phyloP scores from a whole-genome alignment of 2,797 vertebrate genomes.

The Cygnus olor region DNA sequence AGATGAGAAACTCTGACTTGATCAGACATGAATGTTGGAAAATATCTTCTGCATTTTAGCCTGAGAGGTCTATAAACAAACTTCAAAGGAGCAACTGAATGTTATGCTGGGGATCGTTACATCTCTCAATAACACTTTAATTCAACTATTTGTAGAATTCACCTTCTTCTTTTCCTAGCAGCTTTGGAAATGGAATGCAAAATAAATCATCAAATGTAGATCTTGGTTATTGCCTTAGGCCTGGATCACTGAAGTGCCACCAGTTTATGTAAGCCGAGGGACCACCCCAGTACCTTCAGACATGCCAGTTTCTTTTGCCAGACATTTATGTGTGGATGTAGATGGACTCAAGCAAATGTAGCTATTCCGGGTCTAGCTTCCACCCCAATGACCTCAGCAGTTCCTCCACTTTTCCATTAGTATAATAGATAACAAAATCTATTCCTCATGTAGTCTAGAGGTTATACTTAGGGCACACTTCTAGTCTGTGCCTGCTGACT shows the following conservation, averaged over 20 bases:
- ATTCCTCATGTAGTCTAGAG: background rate
- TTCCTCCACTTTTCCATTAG: background rate
- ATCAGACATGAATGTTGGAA: constrained; percentile 39
- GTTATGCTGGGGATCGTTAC: background rate
- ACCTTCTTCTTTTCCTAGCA: background rate
- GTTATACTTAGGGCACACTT: background rate
- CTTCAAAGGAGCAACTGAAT: constrained; percentile 13
- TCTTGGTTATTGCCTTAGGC: background rate
- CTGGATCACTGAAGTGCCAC: background rate
- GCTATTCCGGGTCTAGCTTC: background rate
- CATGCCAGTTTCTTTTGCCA: background rate
- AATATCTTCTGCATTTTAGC: background rate
- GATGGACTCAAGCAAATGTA: background rate
- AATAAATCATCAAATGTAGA: background rate
- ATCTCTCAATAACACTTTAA: background rate
- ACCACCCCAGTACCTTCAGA: background rate
- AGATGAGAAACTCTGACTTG: constrained; percentile 6
- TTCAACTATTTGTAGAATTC: background rate
- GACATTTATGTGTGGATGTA: background rate
- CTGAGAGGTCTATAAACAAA: background rate
- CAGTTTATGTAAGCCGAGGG: background rate
- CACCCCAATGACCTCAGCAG: background rate
- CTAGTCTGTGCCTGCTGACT: background rate
- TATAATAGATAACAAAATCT: background rate
- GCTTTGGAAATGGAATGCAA: background rate